Conservation (phyloP, 2,888 invertebrate species). For the Hemaris fuciformis region DNA sequence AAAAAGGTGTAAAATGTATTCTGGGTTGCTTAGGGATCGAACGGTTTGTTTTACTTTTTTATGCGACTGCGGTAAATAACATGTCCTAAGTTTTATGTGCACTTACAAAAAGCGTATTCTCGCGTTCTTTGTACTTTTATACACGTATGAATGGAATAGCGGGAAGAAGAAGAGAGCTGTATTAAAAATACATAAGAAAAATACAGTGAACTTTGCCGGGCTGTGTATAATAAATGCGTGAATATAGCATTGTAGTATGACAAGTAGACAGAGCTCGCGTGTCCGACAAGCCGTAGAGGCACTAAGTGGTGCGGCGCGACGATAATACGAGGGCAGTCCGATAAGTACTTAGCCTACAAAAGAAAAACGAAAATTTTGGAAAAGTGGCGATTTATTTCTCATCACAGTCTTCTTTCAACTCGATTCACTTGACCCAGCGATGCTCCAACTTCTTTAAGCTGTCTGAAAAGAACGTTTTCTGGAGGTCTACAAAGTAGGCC, state of each 20-base stretch:
- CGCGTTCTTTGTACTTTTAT: background rate
- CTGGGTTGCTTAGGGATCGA: conserved; percentile 5
- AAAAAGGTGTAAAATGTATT: conserved; percentile 8
- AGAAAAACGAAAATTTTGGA: too few species aligned
- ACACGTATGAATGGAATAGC: background rate
- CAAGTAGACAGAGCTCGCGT: conserved; percentile 27
- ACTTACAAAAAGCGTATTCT: background rate
- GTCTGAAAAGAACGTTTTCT: too few species aligned
- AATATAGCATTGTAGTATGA: conserved; percentile 10
- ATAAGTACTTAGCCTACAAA: too few species aligned
- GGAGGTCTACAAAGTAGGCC: too few species aligned
- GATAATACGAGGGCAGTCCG: too few species aligned
- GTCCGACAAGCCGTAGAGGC: conserved; percentile 33
- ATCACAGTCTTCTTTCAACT: too few species aligned
- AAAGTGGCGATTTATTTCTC: too few species aligned
- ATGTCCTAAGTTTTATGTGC: background rate
- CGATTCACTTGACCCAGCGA: too few species aligned
- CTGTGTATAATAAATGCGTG: conserved; percentile 21
- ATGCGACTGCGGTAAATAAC: background rate
- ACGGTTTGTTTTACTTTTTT: conserved; percentile 3
- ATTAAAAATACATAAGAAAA: background rate
- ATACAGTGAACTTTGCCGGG: background rate
- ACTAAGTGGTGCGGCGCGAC: conserved; percentile 59
- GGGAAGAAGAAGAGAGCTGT: background rate
- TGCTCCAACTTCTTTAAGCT: too few species aligned